Evolutionary conservation across 2,113 vertebrate genomes (phyloP).

Genomic region (Aegithalos caudatus): DNA sequence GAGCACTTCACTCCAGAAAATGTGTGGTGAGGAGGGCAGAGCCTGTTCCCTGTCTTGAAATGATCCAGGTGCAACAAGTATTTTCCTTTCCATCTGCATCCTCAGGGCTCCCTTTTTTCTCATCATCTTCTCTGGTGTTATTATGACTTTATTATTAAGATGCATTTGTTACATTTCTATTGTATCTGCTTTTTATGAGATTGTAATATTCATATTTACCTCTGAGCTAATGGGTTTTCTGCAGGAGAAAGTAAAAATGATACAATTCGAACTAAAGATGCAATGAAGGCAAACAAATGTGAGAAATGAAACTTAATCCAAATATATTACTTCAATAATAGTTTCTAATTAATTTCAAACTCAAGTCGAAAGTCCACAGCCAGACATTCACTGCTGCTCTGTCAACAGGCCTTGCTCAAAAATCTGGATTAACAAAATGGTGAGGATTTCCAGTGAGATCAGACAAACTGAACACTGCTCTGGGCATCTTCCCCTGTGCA

Average conservation of each 20-base stretch:
- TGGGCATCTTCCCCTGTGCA: neutral
- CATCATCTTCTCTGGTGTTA: neutral
- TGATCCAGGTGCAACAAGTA: neutral
- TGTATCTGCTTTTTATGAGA: neutral
- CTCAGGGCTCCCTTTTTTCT: neutral
- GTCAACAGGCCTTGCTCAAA: neutral
- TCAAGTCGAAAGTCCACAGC: neutral
- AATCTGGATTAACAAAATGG: neutral
- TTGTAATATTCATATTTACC: neutral
- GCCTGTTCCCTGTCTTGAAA: neutral
- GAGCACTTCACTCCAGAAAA: neutral
- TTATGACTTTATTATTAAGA: neutral
- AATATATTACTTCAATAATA: neutral
- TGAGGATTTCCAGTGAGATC: neutral
- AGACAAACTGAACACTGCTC: accelerated
- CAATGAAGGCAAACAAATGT: neutral
- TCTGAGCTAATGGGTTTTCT: neutral
- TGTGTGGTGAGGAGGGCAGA: neutral
- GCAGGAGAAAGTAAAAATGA: neutral
- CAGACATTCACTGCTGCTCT: neutral
- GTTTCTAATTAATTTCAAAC: neutral
- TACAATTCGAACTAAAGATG: neutral
- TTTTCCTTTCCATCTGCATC: neutral
- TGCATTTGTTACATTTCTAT: neutral
- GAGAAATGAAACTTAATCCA: neutral